A percentile compares a stretch with the other conserved stretches of the same genome.
These are phyloP conservation scores for Drosophila basisetae DNA, from an alignment of 2,888 invertebrate species.

Conservation along the genomic window DNA sequence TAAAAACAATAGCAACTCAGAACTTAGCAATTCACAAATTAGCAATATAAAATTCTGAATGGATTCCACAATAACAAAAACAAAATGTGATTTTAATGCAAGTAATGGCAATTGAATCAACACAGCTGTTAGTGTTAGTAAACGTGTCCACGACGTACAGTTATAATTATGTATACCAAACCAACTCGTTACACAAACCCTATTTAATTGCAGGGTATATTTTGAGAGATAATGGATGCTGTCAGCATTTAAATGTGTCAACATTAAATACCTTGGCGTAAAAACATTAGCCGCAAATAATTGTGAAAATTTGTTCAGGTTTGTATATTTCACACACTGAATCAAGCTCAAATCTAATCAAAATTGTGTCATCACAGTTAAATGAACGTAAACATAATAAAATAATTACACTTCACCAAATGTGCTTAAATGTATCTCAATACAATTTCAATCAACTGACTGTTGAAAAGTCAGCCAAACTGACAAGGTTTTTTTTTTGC, in stretches of 20 bases:
- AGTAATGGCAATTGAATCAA: neutral
- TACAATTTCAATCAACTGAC: neutral
- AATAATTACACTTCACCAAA: neutral
- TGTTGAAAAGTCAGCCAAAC: neutral
- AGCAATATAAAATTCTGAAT: constrained; percentile 1
- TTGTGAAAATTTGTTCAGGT: neutral
- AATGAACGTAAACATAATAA: neutral
- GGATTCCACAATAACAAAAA: neutral
- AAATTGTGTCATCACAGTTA: neutral
- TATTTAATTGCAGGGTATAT: neutral
- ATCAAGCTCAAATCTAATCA: neutral
- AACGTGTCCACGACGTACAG: neutral
- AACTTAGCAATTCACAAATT: neutral
- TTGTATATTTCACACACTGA: neutral
- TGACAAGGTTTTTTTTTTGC: neutral
- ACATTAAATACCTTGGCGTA: neutral
- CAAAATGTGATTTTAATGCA: neutral
- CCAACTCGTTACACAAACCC: neutral
- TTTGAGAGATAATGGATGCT: neutral
- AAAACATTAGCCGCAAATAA: constrained; percentile 1
- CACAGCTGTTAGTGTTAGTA: neutral
- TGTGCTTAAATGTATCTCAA: neutral
- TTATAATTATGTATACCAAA: neutral
- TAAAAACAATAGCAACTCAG: constrained; percentile 27
- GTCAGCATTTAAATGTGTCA: neutral